Base-by-base conservation (phyloP, 1,140 invertebrate genomes). In the Vanessa tameamea region DNA sequence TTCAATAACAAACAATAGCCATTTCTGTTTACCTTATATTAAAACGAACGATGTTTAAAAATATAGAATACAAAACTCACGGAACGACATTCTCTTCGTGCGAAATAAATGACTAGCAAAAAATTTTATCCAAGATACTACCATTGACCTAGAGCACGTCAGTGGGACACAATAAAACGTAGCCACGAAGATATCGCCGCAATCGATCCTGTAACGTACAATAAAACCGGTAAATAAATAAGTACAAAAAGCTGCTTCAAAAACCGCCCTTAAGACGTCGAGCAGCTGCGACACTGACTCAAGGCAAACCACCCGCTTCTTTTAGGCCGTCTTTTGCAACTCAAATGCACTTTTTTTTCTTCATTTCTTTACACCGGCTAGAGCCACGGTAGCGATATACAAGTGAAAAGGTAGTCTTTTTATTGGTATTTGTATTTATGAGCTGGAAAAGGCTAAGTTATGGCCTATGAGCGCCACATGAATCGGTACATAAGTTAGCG, bases 171-270 rank as follows among this genome's bases (percentile, higher is more conserved):
- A 73, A 68, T 67, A 73, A 66, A 61, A 73, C 53, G 61, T 23
- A 55, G 43, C 11, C 6, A 50, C 63, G 55, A 65, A 61, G 57
- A 69, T 61, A 57, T 72, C 70, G 50, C 57, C 57, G 69, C 67
- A 77, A 75, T 61, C 66, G 78, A 82, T 83, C 79, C 72, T 78
- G 73, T 72, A 78, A 78, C 78, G 69, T 74, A 81, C 78, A 85
- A 79, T 87, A 80, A 77, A 87, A 88, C 89, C 83, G 85, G 85
- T 88, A 90, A 77, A 87, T 88, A 87, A 89, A 87, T 85, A 86
- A 89, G 77, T 80, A 82, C 83, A 89, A 90, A 88, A 91, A 89
- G 85, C 75, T 64, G 84, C 84, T 84, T 87, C 82, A 83, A 82
- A 86, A 90, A 87, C 82, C 82, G 82, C 88, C 87, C 83, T 85